A percentile compares a stretch with the other conserved stretches of the same genome.
These are phyloP conservation scores for Paelopatides confundens DNA, from an alignment of 53 echinoderm and acorn worm genomes.

Conservation along the genomic window DNA sequence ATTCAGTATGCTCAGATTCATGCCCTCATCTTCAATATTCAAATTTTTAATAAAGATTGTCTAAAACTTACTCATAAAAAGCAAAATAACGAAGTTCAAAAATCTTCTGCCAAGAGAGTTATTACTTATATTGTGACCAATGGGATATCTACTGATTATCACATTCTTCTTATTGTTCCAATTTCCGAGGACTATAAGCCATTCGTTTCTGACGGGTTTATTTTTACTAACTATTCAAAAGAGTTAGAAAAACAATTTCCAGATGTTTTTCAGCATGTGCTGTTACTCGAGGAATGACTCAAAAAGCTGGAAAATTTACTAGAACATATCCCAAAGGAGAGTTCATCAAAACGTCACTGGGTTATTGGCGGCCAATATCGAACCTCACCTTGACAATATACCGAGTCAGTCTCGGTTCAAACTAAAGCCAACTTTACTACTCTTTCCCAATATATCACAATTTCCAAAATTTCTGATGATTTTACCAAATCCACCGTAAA, in stretches of 20 bases:
- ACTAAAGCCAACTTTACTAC: too few relatives aligned
- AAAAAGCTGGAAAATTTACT: too few relatives aligned
- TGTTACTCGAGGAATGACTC: too few relatives aligned
- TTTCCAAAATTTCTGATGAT: not conserved
- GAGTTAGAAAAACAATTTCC: too few relatives aligned
- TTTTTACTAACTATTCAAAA: too few relatives aligned
- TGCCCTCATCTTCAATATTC: not conserved
- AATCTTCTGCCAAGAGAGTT: not conserved
- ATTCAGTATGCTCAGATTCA: not conserved
- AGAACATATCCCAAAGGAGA: too few relatives aligned
- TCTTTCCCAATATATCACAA: too few relatives aligned
- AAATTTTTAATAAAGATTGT: not conserved
- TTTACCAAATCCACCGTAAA: not conserved
- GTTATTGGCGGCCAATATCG: too few relatives aligned
- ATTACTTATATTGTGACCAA: not conserved
- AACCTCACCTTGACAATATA: too few relatives aligned
- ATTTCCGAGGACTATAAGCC: not conserved
- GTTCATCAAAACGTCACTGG: too few relatives aligned
- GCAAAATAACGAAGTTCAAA: not conserved
- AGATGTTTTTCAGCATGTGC: too few relatives aligned
- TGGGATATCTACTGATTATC: not conserved
- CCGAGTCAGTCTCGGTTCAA: too few relatives aligned
- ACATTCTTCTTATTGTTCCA: not conserved
- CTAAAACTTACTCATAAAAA: not conserved
- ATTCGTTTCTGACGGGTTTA: not conserved